These are phyloP conservation scores for Odocoileus hemionus DNA, from an alignment of 2,113 vertebrate genomes.

Conservation along the genomic window DNA sequence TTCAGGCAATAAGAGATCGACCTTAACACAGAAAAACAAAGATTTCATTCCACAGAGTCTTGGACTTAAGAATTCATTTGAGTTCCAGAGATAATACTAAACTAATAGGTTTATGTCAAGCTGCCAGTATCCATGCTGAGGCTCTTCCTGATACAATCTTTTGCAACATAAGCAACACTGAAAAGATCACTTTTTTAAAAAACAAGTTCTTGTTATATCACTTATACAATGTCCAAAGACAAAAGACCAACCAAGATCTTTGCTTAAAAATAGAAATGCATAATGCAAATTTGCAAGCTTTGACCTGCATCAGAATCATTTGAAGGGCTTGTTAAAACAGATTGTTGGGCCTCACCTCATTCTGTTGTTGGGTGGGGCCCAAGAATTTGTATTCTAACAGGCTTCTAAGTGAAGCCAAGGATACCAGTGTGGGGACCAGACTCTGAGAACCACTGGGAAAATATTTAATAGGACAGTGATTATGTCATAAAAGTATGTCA, in stretches of 20 bases:
- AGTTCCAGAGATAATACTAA: conserved; percentile 63
- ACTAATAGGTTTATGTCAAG: conserved; percentile 50
- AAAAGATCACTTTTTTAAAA: not conserved
- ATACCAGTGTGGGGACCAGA: not conserved
- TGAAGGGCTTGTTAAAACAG: not conserved
- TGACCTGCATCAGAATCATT: not conserved
- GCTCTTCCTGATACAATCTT: conserved; percentile 56
- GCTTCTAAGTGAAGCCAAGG: not conserved
- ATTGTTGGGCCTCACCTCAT: not conserved
- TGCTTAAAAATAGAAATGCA: not conserved
- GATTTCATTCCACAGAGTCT: conserved; percentile 56
- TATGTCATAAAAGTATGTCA: not conserved
- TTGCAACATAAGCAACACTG: conserved; percentile 34
- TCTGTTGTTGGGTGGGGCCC: not conserved
- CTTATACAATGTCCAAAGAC: conserved; percentile 39
- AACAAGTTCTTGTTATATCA: not conserved
- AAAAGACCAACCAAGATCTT: conserved; percentile 31
- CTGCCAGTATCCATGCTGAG: conserved; percentile 34
- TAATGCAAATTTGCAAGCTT: not conserved
- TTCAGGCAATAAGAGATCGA: conserved; percentile 72
- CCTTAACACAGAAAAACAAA: conserved; percentile 64
- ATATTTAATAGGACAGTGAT: not conserved
- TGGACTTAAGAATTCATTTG: conserved; percentile 41
- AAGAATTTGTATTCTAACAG: conserved; percentile 7
- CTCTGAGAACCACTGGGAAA: conserved; percentile 9